A percentile compares a stretch with the other conserved stretches of the same genome.
phyloP scores from a whole-genome alignment of 2,113 vertebrate genomes.

The Erythrocercus mccallii region DNA sequence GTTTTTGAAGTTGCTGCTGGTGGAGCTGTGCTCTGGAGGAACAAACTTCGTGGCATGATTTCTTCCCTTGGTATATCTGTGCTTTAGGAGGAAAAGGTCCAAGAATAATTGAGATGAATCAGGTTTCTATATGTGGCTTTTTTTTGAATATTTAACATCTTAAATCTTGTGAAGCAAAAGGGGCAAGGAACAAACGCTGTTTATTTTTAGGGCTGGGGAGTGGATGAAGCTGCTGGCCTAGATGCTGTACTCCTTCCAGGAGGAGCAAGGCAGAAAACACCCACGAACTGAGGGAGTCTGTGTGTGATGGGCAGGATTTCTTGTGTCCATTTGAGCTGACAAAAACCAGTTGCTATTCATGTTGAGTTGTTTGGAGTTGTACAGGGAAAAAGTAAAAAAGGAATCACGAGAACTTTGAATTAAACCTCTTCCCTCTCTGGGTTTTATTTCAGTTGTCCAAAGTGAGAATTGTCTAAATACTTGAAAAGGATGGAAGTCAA shows the following conservation, averaged over 20 bases:
- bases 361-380: background rate
- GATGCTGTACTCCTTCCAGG: slow-evolving; percentile 7
- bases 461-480: background rate
- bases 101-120: slow-evolving; percentile 59
- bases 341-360: background rate
- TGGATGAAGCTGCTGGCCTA: slow-evolving; percentile 29
- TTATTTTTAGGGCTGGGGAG: slow-evolving; percentile 42
- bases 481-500: background rate
- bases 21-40: background rate
- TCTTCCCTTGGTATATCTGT: background rate
- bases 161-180: slow-evolving; percentile 38
- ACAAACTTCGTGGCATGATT: background rate
- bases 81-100: background rate
- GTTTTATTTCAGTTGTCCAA: background rate
- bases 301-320: background rate
- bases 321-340: background rate
- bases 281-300: background rate
- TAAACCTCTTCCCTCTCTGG: background rate
- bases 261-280: background rate
- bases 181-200: slow-evolving; percentile 26
- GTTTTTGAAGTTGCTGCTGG: background rate
- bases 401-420: background rate
- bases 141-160: slow-evolving; percentile 44
- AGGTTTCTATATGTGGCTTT: slow-evolving; percentile 48
- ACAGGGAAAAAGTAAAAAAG: background rate